A percentile compares a stretch with the other conserved stretches of the same genome.
Evolutionary conservation across 2,797 vertebrate species (phyloP).

Genomic region (Schizopygopsis malacanthus): DNA sequence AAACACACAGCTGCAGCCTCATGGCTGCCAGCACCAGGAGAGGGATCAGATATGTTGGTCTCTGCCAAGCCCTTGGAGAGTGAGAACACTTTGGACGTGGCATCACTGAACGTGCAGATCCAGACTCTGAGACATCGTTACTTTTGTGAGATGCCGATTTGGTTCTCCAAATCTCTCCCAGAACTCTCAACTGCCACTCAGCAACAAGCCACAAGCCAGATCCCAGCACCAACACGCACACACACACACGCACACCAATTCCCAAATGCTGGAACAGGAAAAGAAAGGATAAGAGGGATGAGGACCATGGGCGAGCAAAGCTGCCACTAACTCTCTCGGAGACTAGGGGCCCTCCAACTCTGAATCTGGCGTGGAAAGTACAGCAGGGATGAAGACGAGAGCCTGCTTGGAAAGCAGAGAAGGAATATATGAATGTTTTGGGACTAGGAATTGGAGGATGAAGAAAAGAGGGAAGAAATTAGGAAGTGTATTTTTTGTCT

Average conservation of each 20-base stretch:
- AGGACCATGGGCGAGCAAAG: conserved; percentile 20
- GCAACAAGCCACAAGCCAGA: conserved; percentile 32
- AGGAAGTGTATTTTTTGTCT: conserved; percentile 7
- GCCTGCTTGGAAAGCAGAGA: conserved; percentile 23
- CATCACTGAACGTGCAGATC: not conserved
- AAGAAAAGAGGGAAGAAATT: conserved; percentile 44
- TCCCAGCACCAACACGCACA: not conserved
- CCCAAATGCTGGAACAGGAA: conserved; percentile 26
- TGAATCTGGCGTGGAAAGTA: conserved; percentile 42
- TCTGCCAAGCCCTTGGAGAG: conserved; percentile 58
- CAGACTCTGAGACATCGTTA: conserved; percentile 18
- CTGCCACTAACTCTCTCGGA: conserved; percentile 25
- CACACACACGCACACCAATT: conserved; percentile 2
- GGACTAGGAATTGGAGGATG: conserved; percentile 48
- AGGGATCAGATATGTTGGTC: conserved; percentile 61
- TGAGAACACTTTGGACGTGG: conserved; percentile 29
- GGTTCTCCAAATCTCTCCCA: conserved; percentile 36
- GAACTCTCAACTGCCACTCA: conserved; percentile 29
- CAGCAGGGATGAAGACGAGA: conserved; percentile 31
- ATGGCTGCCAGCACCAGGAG: conserved; percentile 49
- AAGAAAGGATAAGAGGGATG: conserved; percentile 9
- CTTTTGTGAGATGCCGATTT: conserved; percentile 22
- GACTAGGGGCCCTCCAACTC: conserved; percentile 20
- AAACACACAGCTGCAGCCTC: conserved; percentile 35
- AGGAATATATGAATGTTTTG: not conserved